These are phyloP conservation scores for Idaea aversata DNA, from an alignment of 2,888 invertebrate genomes.

Conservation along the genomic window DNA sequence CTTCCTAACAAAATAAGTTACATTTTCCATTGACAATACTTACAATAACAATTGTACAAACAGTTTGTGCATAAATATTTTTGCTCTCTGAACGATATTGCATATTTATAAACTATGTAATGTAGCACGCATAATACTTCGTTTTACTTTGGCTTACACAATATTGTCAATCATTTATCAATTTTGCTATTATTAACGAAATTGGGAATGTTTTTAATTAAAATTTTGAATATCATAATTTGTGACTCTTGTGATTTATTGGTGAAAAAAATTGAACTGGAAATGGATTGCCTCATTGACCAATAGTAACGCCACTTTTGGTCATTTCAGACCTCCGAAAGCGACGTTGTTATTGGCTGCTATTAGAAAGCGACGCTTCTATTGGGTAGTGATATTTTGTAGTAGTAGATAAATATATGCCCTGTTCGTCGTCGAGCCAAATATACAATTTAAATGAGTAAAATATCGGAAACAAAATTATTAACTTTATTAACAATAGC, in stretches of 20 bases:
- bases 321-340: no score
- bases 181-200: conserved; percentile 20
- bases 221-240: neutral
- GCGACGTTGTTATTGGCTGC: no score
- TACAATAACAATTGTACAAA: conserved; percentile 23
- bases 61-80: conserved; percentile 22
- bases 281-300: no score
- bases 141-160: conserved; percentile 62
- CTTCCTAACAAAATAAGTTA: conserved; percentile 10
- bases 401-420: no score
- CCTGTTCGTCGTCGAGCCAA: no score
- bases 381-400: no score
- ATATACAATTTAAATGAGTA: no score
- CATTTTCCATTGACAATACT: conserved; percentile 17
- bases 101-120: conserved; percentile 40
- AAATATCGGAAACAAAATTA: neutral
- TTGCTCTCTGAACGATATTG: conserved; percentile 31
- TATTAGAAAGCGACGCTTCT: no score
- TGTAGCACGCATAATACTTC: conserved; percentile 61
- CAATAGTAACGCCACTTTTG: no score
- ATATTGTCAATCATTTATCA: conserved; percentile 27
- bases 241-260: neutral
- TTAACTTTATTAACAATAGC: conserved; percentile 17
- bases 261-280: no score
- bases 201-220: conserved; percentile 18